Evolutionary conservation across 2,888 invertebrate species (phyloP).

Genomic region (Tineola bisselliella): DNA sequence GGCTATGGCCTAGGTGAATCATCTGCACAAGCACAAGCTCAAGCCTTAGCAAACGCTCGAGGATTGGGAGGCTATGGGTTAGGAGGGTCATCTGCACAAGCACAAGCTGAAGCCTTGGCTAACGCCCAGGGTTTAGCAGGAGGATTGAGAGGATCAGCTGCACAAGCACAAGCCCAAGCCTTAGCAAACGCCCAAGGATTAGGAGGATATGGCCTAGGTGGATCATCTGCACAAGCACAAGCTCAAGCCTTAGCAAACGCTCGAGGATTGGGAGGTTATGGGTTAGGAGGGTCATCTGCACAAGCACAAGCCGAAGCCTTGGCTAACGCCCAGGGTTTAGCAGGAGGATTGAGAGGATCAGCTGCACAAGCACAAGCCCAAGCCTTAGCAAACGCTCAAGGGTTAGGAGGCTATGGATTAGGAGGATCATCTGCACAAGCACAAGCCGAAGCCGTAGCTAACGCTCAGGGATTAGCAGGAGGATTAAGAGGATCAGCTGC

Average conservation of each 20-base stretch:
- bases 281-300: not conserved
- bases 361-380: not conserved
- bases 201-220: not conserved
- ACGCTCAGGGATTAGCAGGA: not conserved
- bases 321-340: not conserved
- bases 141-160: not conserved
- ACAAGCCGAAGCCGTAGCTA: not conserved
- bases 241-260: not conserved
- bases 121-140: not conserved
- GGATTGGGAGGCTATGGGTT: not conserved
- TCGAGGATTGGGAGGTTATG: not conserved
- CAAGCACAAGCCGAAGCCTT: not conserved
- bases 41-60: not conserved
- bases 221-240: not conserved
- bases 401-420: not conserved
- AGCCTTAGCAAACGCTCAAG: not conserved
- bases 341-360: not conserved
- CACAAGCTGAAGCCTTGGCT: not conserved
- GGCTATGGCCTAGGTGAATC: not conserved
- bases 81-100: not conserved
- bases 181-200: not conserved
- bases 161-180: not conserved
- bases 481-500: not conserved
- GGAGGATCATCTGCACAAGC: not conserved
- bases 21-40: not conserved